A percentile compares a stretch with the other conserved stretches of the same genome.
phyloP scores from a whole-genome alignment of 2,113 vertebrate genomes.

The Myrmecophaga tridactyla region DNA sequence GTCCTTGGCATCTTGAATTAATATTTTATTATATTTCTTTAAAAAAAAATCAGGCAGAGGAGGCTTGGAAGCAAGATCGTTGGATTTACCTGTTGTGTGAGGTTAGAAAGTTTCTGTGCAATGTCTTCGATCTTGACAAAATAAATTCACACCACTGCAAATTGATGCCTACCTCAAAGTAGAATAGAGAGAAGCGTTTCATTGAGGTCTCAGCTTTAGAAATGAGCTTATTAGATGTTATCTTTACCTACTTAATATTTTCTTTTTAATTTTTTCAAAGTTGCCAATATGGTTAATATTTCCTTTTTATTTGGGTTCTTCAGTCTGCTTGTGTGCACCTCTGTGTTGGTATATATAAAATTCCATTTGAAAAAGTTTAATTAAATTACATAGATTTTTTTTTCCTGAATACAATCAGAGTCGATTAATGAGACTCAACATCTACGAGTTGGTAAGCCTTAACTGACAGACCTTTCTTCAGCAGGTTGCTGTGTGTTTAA shows the following conservation, averaged over 20 bases:
- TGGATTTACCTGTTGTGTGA: conserved; percentile 59
- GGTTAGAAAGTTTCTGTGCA: conserved; percentile 46
- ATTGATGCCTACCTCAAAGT: conserved; percentile 22
- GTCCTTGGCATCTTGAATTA: conserved; percentile 81
- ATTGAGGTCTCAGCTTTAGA: not conserved
- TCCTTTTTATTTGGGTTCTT: not conserved
- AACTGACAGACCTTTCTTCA: conserved; percentile 13
- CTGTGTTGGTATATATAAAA: not conserved
- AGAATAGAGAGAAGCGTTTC: conserved; percentile 7
- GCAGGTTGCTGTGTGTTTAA: not conserved
- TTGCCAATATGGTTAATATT: not conserved
- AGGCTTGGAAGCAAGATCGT: conserved; percentile 41
- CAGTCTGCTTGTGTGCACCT: not conserved
- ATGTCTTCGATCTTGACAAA: conserved; percentile 37
- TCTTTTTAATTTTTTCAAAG: not conserved
- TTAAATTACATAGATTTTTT: not conserved
- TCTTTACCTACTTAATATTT: conserved; percentile 12
- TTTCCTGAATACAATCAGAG: not conserved
- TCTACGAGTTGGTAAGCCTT: conserved; percentile 13
- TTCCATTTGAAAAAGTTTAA: not conserved
- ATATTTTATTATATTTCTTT: conserved; percentile 79
- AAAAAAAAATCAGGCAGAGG: conserved; percentile 46
- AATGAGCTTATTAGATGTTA: not conserved
- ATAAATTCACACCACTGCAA: not conserved
- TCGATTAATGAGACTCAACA: not conserved